These are phyloP conservation scores for Pitta sordida DNA, from an alignment of 2,113 vertebrate genomes.

Conservation along the genomic window DNA sequence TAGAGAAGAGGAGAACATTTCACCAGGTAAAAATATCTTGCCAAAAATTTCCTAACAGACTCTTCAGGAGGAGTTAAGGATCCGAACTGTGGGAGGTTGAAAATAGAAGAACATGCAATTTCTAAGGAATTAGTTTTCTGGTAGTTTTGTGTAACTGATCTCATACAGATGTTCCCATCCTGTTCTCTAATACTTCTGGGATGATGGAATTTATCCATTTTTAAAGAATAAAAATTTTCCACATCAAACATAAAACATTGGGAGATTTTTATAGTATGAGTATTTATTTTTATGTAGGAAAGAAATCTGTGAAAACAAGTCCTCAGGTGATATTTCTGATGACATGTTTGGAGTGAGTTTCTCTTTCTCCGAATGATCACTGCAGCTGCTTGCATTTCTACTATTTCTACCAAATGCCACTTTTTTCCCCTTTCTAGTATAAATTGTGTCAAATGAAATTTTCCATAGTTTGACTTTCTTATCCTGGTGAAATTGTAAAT, in stretches of 20 bases:
- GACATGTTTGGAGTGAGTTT: background rate
- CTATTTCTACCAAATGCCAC: background rate
- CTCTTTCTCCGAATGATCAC: background rate
- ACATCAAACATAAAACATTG: background rate
- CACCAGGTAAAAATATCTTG: background rate
- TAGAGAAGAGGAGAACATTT: background rate
- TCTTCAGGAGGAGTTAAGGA: background rate
- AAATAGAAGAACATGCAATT: background rate
- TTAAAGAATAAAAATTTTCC: background rate
- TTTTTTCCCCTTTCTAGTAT: rapidly evolving
- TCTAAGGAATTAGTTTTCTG: background rate
- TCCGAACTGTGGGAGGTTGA: background rate
- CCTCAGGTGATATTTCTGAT: background rate
- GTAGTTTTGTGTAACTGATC: background rate
- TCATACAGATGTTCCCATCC: background rate
- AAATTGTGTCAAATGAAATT: background rate
- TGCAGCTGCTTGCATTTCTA: background rate
- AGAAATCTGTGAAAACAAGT: background rate
- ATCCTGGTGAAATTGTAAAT: background rate
- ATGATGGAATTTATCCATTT: background rate
- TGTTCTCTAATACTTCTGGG: background rate
- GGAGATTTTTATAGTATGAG: background rate
- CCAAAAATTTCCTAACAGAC: background rate
- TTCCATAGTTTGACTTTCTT: background rate
- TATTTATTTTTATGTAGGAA: background rate